phyloP scores from a whole-genome alignment of 2,113 vertebrate species.

The Apodemus speciosus region DNA sequence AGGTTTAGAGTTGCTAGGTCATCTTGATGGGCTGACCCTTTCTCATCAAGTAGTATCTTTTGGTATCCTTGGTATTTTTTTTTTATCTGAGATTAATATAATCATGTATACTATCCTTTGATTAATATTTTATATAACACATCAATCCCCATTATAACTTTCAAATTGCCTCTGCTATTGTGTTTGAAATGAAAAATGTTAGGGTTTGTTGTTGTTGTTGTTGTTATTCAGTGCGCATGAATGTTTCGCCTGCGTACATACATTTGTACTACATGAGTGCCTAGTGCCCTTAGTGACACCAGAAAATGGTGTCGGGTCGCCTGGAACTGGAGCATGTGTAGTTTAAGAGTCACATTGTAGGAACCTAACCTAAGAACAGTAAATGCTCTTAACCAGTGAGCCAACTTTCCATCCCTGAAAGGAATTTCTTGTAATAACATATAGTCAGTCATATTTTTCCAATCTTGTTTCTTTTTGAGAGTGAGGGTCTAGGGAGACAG shows the following conservation, averaged over 20 bases:
- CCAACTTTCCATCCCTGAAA: not conserved
- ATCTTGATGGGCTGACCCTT: not conserved
- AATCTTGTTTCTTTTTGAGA: not conserved
- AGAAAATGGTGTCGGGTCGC: not conserved
- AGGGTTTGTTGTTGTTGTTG: not conserved
- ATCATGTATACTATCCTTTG: not conserved
- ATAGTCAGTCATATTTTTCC: not conserved
- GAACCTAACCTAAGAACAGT: not conserved
- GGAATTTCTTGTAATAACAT: not conserved
- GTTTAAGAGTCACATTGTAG: not conserved
- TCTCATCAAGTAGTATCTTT: not conserved
- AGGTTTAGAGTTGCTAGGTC: not conserved
- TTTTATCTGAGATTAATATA: conserved; percentile 11
- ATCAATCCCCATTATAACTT: not conserved
- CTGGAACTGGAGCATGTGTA: not conserved
- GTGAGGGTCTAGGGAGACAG: not conserved
- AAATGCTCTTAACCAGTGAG: not conserved
- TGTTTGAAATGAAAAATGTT: not conserved
- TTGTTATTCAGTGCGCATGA: not conserved
- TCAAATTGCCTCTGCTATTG: not conserved
- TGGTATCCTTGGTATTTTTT: not conserved
- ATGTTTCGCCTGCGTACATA: not conserved
- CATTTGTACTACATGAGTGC: not conserved
- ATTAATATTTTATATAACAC: not conserved
- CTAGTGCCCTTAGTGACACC: not conserved